These are phyloP conservation scores for Acleris sparsana DNA, from an alignment of 2,888 invertebrate genomes.

Conservation along the genomic window DNA sequence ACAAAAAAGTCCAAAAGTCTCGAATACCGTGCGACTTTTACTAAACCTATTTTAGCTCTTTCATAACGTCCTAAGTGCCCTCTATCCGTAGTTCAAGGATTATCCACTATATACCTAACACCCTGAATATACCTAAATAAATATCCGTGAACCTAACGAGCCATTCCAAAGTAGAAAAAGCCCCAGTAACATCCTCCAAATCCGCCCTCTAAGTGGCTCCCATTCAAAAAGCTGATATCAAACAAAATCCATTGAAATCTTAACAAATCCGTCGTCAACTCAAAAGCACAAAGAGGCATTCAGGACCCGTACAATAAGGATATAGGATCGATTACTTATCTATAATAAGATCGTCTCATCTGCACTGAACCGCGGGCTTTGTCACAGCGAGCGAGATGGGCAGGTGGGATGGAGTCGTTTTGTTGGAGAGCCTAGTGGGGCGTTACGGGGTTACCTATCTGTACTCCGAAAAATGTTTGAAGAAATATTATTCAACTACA, in stretches of 20 bases:
- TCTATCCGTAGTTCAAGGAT: no score
- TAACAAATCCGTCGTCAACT: slow-evolving; percentile 13
- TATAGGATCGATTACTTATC: slow-evolving; percentile 47
- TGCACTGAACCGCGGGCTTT: slow-evolving; percentile 53
- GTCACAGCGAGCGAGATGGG: slow-evolving; percentile 42
- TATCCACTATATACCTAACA: no score
- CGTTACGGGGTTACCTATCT: no score
- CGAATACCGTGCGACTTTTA: no score
- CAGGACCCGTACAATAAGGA: slow-evolving; percentile 32
- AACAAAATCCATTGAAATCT: slow-evolving; percentile 30
- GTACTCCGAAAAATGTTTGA: no score
- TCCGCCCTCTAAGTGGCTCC: slow-evolving; percentile 23
- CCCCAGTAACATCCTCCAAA: neutral
- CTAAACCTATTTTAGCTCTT: no score
- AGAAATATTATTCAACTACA: no score
- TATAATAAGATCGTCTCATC: slow-evolving; percentile 65
- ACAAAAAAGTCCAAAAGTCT: no score
- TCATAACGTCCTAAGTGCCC: no score
- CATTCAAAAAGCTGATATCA: slow-evolving; percentile 29
- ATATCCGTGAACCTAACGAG: neutral
- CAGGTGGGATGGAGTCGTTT: no score
- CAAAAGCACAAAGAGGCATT: slow-evolving; percentile 28
- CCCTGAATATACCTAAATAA: no score
- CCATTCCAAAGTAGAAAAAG: neutral
- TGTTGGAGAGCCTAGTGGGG: no score